Evolutionary conservation across 2,888 invertebrate genomes (phyloP), one percentile per base, ranked within the genome.

Genomic region (Cosmopolites sordidus): DNA sequence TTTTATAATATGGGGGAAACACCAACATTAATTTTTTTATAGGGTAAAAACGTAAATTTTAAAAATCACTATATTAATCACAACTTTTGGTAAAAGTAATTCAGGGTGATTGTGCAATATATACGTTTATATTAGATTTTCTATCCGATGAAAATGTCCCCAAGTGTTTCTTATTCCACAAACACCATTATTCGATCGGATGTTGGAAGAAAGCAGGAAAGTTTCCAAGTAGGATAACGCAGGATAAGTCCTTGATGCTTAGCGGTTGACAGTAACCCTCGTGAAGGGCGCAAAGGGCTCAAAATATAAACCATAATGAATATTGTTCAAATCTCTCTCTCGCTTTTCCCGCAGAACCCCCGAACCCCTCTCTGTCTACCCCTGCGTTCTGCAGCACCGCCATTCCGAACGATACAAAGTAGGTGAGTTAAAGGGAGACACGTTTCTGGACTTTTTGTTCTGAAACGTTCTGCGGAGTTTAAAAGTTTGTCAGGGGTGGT

Each of bases 341-440:
- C 27, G 33, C 33, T 33, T 12, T 11, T 33, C n/a, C 33, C 3
- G 33, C n/a, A 12, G 8, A 33, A 3, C 33, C 5, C 33, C 33
- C 33, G 3, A 11, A 2, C n/a, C 3, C 12, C 8, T n/a, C 33
- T 6, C 33, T n/a, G 11, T n/a, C 3, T 33, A 2, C 12, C 33
- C 11, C n/a, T 5, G 8, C 12, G 8, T n/a, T 33, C 22, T 8
- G 22, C 22, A 8, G 8, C 22, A 22, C 22, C 22, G 8, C 33
- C 33, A 5, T 27, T 9, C 9, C 27, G 5, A n/a, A n/a, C n/a
- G 12, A 64, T 64, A 60, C 60, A 50, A 56, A 60, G 61, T 61
- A 61, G 59, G 60, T 56, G 60, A 60, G 62, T 58, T 59, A 60
- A 60, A 57, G 60, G 62, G 60, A 62, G 63, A 62, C 63, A 63